phyloP scores from a whole-genome alignment of 2,888 invertebrate genomes.

The Hydrotaea diabolus region DNA sequence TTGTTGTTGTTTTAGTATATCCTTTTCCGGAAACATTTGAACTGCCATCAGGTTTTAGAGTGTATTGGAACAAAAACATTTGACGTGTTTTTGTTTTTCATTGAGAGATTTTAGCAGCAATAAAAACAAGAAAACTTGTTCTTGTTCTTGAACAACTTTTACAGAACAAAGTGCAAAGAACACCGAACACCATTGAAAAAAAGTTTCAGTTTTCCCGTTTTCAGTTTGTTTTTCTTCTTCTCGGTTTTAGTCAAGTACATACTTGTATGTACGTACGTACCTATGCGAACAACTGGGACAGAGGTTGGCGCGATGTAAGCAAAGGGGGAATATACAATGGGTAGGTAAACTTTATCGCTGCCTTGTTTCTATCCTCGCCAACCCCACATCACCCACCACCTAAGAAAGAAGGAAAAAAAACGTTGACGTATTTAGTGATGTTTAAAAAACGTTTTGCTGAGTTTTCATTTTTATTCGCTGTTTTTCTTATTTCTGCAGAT shows the following conservation, averaged over 20 bases:
- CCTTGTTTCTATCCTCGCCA: not conserved
- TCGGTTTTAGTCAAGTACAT: slow-evolving; percentile 42
- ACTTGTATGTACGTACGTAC: not conserved
- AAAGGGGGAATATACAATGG: slow-evolving; percentile 41
- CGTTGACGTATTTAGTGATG: slow-evolving; percentile 67
- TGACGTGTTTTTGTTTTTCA: slow-evolving; percentile 32
- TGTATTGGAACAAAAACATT: slow-evolving; percentile 33
- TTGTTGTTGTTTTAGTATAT: slow-evolving; percentile 3
- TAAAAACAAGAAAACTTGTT: slow-evolving; percentile 49
- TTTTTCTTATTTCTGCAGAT: not conserved
- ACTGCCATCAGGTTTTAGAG: slow-evolving; percentile 27
- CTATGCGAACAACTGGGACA: not conserved
- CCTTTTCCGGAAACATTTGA: slow-evolving; percentile 39
- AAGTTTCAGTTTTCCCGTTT: slow-evolving; percentile 41
- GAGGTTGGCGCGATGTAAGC: slow-evolving; percentile 29
- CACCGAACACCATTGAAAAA: slow-evolving; percentile 61
- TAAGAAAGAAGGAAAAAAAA: slow-evolving; percentile 5
- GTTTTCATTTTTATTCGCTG: slow-evolving; percentile 47
- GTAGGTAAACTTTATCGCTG: slow-evolving; percentile 44
- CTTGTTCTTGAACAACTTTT: slow-evolving; percentile 65
- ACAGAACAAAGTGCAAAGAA: slow-evolving; percentile 55
- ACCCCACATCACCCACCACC: not conserved
- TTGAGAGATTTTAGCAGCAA: slow-evolving; percentile 22
- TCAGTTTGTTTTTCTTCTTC: not conserved
- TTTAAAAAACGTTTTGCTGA: slow-evolving; percentile 66